Evolutionary conservation across 2,113 vertebrate genomes (phyloP), one percentile per base, ranked within the genome.

Genomic region (Mustela nigripes): DNA sequence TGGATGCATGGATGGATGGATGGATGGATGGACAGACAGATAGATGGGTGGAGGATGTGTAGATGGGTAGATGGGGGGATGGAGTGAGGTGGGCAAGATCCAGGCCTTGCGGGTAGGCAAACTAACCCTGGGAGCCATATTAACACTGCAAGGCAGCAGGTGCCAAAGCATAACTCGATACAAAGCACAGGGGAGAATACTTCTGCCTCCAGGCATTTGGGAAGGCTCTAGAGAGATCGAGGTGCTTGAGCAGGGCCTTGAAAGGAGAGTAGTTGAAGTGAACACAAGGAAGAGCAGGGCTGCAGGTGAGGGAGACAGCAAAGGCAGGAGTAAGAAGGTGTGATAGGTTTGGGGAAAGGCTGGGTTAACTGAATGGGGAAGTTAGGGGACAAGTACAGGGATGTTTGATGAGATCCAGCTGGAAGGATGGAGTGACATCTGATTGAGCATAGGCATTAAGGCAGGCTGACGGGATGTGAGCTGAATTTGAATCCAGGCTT

Each of bases 11-110:
- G 50, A 14, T 50, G 50, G 50, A 14, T 4, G 50, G 50, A 4
- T 50, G 50, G 50, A 15, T 4, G 14, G 50, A 4, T 14, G 12
- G 12, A 0, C 3, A 3, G 48, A 4, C 3, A 3, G 50, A 0
- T 14, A 3, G 48, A 4, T 14, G 12, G 50, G 1, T 50, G 22
- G 22, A 42, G 42, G 42, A 42, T 42, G 42, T 42, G 1, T 26
- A 5, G 42, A 7, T n/a, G 4, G 45, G 7, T 24, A n/a, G 19
- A 2, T 33, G 56, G 39, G 56, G 24, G 33, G 42, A 7, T 45
- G 31, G 76, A 76, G 28, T 65, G 67, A 67, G 31, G 39, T 19
- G 33, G 18, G 22, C 36, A 31, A 65, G 76, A 45, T 58, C 11
- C 56, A 88, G 67, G 14, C 28, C 31, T 58, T 45, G 45, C 15